Evolutionary conservation across 2,797 vertebrate species (phyloP), one percentile per base, ranked within the genome.

Genomic region (Rhodeus uyekii): DNA sequence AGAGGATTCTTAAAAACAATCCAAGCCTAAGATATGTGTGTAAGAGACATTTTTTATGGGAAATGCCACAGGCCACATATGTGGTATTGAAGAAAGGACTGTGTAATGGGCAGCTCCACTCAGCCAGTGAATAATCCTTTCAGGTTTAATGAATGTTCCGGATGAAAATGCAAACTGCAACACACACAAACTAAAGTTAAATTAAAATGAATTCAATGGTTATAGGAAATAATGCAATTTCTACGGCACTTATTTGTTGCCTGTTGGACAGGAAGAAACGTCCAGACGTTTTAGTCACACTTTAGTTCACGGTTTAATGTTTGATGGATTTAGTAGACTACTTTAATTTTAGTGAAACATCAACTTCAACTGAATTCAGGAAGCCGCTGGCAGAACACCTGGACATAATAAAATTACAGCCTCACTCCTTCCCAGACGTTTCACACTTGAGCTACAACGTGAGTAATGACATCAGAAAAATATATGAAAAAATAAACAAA

Each of bases 311-410:
- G 24, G 22, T 48, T 64, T 48, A 83, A 53, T 39, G 38, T 42
- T 78, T 82, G 34, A 80, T 60, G 19, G 71, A 84, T 82, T 86
- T 71, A 50, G 67, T 67, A 63, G 75, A 32, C 44, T 32, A 42
- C 32, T 58, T 78, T 64, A 19, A 77, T 65, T 67, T 55, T 34
- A 38, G 42, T 50, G 72, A 34, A 46, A 78, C 63, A 69, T 78
- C 50, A 50, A 39, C 27, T 76, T 78, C 58, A 63, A 34, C 44
- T 58, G 79, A 84, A 80, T 55, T 63, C 39, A 72, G 64, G 58
- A 69, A 71, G 46, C 34, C 19, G 16, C 68, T 78, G 79, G 74
- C 58, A 76, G 60, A 19, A 74, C 60, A 80, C 16, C 77, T 38
- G 67, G 18, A 9, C 29, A 67, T 68, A 39, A 32, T 60, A 34